These are phyloP conservation scores for Diorhabda sublineata DNA, from an alignment of 1,140 invertebrate species.

Conservation along the genomic window DNA sequence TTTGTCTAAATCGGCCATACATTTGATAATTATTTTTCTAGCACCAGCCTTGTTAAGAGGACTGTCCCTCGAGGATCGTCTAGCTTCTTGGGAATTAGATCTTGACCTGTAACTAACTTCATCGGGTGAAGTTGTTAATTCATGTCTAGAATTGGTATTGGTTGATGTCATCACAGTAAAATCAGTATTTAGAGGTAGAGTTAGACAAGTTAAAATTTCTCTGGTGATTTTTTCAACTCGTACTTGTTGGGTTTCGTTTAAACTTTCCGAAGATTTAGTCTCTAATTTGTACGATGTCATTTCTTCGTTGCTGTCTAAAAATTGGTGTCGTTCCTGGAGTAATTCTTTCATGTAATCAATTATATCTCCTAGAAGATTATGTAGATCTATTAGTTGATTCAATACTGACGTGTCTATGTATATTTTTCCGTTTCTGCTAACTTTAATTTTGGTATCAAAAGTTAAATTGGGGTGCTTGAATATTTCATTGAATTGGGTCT, in stretches of 20 bases:
- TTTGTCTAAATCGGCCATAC: conserved; percentile 14
- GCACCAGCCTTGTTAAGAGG: conserved; percentile 5
- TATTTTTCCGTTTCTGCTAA: conserved; percentile 19
- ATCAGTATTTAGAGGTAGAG: neutral
- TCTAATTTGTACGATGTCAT: neutral
- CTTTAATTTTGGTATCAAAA: conserved; percentile 17
- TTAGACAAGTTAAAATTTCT: conserved; percentile 8
- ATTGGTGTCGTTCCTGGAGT: neutral
- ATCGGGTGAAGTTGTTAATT: neutral
- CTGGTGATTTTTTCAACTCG: conserved; percentile 3
- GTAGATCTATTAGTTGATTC: conserved; percentile 24
- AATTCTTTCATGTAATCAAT: conserved; percentile 18
- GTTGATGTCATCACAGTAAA: conserved; percentile 5
- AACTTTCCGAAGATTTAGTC: neutral
- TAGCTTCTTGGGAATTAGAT: neutral
- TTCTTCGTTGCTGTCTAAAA: neutral
- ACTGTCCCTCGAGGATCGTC: neutral
- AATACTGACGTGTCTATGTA: conserved; percentile 24
- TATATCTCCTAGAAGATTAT: conserved; percentile 24
- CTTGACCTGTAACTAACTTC: neutral
- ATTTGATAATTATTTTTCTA: conserved; percentile 13
- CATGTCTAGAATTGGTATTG: neutral
- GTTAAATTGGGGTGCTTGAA: conserved; percentile 12
- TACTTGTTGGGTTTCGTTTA: neutral
- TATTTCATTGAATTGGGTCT: conserved; percentile 2